Evolutionary conservation across 2,888 invertebrate genomes (phyloP).

Genomic region (Phyllotreta cruciferae): DNA sequence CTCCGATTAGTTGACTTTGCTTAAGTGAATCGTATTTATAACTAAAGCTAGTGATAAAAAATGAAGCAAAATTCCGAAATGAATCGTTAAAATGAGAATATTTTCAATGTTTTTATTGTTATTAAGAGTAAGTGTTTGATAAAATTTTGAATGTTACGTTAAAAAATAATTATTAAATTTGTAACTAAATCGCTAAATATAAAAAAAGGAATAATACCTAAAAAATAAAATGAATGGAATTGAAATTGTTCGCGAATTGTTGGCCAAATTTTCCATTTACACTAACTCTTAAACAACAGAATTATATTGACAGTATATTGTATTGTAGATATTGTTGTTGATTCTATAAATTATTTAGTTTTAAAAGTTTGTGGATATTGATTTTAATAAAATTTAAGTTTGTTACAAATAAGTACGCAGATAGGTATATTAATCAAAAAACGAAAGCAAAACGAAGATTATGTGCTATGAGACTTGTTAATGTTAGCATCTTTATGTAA

Average conservation of each 20-base stretch:
- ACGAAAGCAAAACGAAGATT: background rate
- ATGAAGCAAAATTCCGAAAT: slow-evolving; percentile 54
- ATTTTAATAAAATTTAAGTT: slow-evolving; percentile 41
- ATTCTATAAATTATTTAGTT: slow-evolving; percentile 51
- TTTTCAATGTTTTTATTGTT: slow-evolving; percentile 75
- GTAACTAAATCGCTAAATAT: too few relatives aligned
- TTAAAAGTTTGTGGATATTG: slow-evolving; percentile 46
- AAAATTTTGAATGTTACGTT: too few relatives aligned
- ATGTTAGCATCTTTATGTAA: too few relatives aligned
- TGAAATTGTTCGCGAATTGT: slow-evolving; percentile 1
- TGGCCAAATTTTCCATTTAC: slow-evolving; percentile 19
- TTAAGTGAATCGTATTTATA: slow-evolving; percentile 53
- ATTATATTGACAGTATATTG: slow-evolving; percentile 61
- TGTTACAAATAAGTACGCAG: slow-evolving; percentile 16
- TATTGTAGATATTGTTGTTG: slow-evolving; percentile 61
- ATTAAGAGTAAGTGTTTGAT: slow-evolving; percentile 38
- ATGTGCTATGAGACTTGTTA: too few relatives aligned
- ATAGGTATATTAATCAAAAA: slow-evolving; percentile 20
- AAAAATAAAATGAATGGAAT: slow-evolving; percentile 9
- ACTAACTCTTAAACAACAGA: slow-evolving; percentile 45
- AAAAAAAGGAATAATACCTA: background rate
- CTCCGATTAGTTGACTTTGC: slow-evolving; percentile 50
- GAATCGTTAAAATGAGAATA: slow-evolving; percentile 64
- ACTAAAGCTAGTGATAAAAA: slow-evolving; percentile 57
- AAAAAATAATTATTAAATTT: too few relatives aligned